phyloP scores from a whole-genome alignment of 2,888 invertebrate species.

The Zootermopsis nevadensis region DNA sequence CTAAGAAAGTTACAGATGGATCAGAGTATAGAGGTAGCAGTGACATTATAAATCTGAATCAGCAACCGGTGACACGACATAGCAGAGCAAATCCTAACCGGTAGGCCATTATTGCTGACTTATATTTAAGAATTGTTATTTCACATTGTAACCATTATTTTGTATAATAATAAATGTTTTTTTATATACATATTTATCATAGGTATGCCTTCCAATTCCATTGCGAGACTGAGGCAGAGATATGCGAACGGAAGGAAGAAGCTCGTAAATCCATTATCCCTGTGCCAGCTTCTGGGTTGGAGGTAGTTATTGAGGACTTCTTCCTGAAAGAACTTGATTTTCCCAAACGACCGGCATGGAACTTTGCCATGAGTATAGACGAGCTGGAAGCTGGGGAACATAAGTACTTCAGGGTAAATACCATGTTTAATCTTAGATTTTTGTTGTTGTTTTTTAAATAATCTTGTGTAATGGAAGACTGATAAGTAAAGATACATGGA shows the following conservation, averaged over 20 bases:
- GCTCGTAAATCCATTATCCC: conserved; percentile 70
- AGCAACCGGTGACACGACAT: conserved; percentile 47
- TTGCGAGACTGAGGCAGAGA: conserved; percentile 80
- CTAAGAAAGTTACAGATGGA: background rate
- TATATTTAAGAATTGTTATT: background rate
- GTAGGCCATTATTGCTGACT: conserved; percentile 39
- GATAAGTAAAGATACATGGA: too few relatives aligned
- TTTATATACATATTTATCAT: conserved; percentile 34
- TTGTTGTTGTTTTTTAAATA: too few relatives aligned
- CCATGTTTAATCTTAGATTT: too few relatives aligned
- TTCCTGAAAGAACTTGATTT: conserved; percentile 79
- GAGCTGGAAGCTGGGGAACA: conserved; percentile 83
- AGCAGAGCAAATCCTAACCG: conserved; percentile 51
- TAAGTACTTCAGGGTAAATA: conserved; percentile 79
- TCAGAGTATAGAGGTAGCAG: background rate
- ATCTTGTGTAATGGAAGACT: too few relatives aligned
- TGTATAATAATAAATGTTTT: background rate
- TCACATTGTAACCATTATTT: background rate
- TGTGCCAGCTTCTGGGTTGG: conserved; percentile 72
- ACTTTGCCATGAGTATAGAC: conserved; percentile 77
- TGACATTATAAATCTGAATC: conserved; percentile 50
- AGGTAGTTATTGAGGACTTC: conserved; percentile 74
- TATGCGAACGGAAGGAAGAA: conserved; percentile 75
- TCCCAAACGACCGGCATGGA: conserved; percentile 90
- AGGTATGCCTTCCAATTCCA: conserved; percentile 86